Conservation (phyloP, 2,797 vertebrate species). For the Pangasius larnaudii region DNA sequence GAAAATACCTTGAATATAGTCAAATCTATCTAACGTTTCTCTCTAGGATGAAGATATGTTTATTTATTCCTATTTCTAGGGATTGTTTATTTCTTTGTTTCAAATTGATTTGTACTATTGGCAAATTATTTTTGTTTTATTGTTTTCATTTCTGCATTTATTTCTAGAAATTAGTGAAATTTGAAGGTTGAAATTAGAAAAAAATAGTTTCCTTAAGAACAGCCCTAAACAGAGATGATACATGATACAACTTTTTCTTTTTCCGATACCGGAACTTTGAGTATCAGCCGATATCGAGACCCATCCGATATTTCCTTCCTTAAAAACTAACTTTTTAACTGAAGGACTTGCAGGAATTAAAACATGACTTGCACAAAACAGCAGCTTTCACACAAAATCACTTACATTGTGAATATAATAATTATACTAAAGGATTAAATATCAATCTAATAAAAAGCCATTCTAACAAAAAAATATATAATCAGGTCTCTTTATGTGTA, state of each 20-base stretch:
- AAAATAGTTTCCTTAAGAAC: neutral
- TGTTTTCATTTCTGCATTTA: neutral
- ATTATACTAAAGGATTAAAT: neutral
- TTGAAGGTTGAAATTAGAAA: too few relatives aligned
- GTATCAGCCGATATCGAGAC: neutral
- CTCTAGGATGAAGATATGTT: neutral
- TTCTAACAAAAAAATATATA: too few relatives aligned
- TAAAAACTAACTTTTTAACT: neutral
- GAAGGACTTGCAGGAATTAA: neutral
- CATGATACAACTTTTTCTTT: neutral
- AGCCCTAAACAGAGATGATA: neutral
- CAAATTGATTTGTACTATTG: neutral
- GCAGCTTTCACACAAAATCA: neutral
- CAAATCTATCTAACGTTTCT: neutral
- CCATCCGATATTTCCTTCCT: neutral
- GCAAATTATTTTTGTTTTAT: neutral
- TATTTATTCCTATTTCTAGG: neutral
- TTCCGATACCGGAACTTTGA: neutral
- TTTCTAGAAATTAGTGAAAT: too few relatives aligned
- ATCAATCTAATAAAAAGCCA: neutral
- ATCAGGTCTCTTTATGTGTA: neutral
- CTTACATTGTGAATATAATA: neutral
- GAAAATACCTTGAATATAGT: neutral
- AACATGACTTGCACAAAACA: neutral
- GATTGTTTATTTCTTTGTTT: neutral